Percentiles rank a stretch among this genome's conserved stretches.
Evolutionary conservation across 1,140 invertebrate species (phyloP).

Genomic region (Epicauta chinensis): DNA sequence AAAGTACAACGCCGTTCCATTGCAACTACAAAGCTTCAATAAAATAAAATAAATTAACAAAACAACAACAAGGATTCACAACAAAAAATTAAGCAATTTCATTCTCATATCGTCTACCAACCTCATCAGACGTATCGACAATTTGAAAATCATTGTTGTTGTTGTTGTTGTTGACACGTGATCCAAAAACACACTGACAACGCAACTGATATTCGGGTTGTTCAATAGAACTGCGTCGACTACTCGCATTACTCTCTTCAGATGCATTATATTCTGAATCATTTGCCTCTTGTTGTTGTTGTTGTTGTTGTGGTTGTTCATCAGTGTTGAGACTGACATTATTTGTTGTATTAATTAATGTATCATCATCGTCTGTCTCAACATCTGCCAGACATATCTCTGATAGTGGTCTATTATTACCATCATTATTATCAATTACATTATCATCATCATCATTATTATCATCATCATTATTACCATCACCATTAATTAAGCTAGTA

Average conservation of each 20-base stretch:
- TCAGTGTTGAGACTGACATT: no score
- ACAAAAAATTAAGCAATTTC: not conserved
- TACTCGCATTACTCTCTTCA: slow-evolving; percentile 33
- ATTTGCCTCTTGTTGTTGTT: slow-evolving; percentile 11
- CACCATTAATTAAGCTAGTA: no score
- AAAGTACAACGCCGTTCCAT: not conserved
- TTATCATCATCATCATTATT: no score
- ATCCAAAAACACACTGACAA: slow-evolving; percentile 8
- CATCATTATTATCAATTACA: no score
- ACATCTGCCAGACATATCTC: no score
- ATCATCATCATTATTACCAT: no score
- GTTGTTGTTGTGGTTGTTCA: slow-evolving; percentile 12
- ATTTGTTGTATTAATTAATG: no score
- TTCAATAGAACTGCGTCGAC: slow-evolving; percentile 27
- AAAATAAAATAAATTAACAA: slow-evolving; percentile 1
- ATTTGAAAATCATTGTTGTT: slow-evolving; percentile 10
- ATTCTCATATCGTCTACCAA: slow-evolving; percentile 24
- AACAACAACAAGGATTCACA: not conserved
- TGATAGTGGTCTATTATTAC: no score
- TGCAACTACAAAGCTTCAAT: not conserved
- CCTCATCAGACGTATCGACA: slow-evolving; percentile 24
- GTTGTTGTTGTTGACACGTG: slow-evolving; percentile 4
- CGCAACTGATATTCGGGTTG: slow-evolving; percentile 24
- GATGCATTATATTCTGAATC: slow-evolving; percentile 41
- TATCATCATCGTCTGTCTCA: no score